These are phyloP conservation scores for Eubasilissa regina DNA, from an alignment of 1,140 invertebrate species.

Conservation along the genomic window DNA sequence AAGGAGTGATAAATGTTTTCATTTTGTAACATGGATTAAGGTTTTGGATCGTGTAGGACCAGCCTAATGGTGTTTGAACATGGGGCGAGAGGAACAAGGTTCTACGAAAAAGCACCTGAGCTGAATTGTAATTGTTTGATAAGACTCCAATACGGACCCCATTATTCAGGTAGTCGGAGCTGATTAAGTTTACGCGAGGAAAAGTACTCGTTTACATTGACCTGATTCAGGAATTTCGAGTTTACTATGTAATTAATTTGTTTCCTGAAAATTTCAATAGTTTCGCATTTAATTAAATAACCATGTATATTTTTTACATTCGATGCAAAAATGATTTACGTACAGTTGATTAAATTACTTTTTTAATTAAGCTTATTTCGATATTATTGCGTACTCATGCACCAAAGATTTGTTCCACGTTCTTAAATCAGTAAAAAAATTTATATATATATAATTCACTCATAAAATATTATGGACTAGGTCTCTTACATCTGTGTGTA, in stretches of 20 bases:
- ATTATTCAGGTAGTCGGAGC: slow-evolving; percentile 34
- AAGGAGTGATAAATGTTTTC: slow-evolving; percentile 26
- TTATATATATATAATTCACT: no score
- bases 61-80: slow-evolving; percentile 16
- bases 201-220: slow-evolving; percentile 14
- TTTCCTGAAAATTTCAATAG: no score
- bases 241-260: slow-evolving; percentile 23
- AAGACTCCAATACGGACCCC: slow-evolving; percentile 35
- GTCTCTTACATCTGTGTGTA: no score
- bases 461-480: no score
- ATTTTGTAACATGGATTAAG: slow-evolving; percentile 13
- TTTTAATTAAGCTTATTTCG: no score
- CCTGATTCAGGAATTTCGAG: slow-evolving; percentile 19
- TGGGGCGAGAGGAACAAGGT: not conserved
- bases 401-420: no score
- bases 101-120: slow-evolving; percentile 3
- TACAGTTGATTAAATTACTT: no score
- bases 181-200: slow-evolving; percentile 30
- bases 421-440: no score
- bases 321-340: no score
- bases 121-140: slow-evolving; percentile 45
- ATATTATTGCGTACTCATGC: no score
- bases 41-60: not conserved
- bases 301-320: no score
- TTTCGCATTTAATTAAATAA: no score